Conservation (phyloP, 1,140 invertebrate species). For the Drosophila funebris region DNA sequence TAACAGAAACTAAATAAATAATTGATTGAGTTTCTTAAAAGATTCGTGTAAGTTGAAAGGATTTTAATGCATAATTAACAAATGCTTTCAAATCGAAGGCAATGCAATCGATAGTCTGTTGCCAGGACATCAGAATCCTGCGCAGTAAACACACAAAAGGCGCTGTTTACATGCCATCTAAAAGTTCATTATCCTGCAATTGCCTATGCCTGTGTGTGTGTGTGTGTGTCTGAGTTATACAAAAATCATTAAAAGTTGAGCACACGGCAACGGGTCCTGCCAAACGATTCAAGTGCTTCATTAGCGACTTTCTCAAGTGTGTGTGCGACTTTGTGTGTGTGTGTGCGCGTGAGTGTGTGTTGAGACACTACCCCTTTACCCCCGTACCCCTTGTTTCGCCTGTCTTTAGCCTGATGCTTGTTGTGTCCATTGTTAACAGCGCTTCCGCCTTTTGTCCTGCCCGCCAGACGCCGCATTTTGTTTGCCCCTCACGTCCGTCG, state of each 20-base stretch:
- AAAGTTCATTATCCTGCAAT: constrained; percentile 77
- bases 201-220: constrained; percentile 28
- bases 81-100: not conserved
- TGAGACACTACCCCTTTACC: constrained; percentile 21
- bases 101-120: constrained; percentile 62
- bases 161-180: constrained; percentile 64
- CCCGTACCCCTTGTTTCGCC: not conserved
- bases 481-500: constrained; percentile 39
- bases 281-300: constrained; percentile 73
- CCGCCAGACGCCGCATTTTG: constrained; percentile 63
- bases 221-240: constrained; percentile 44
- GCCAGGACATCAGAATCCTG: constrained; percentile 50
- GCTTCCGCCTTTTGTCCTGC: constrained; percentile 59
- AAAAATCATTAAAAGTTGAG: constrained; percentile 78
- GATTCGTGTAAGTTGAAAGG: constrained; percentile 12
- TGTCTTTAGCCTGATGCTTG: not conserved
- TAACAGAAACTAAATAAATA: constrained; percentile 50
- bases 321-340: constrained; percentile 56
- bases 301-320: constrained; percentile 80
- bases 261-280: constrained; percentile 51
- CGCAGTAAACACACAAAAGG: constrained; percentile 52
- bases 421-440: constrained; percentile 59
- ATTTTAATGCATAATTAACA: constrained; percentile 48
- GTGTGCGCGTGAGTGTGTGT: constrained; percentile 14
- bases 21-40: constrained; percentile 14